Conservation (phyloP, 2,888 invertebrate genomes). For the Eretmocerus hayati region DNA sequence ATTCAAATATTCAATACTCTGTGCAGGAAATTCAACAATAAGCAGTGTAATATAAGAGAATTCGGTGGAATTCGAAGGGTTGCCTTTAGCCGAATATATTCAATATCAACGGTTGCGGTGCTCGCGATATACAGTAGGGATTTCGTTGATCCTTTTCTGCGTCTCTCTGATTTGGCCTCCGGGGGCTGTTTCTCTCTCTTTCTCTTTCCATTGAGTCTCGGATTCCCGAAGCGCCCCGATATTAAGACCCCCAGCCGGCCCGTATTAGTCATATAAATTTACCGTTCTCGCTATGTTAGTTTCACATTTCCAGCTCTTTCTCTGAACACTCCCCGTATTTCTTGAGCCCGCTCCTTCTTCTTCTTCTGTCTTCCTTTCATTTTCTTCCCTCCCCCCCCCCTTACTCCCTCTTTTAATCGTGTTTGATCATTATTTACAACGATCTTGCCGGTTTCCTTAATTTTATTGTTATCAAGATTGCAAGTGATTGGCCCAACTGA, state of each 20-base stretch:
- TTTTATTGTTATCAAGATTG: not conserved
- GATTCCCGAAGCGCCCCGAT: constrained; percentile 28
- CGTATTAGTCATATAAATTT: constrained; percentile 44
- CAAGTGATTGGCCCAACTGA: too few relatives aligned
- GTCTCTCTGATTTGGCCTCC: constrained; percentile 6
- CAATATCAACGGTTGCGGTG: too few relatives aligned
- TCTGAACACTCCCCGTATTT: too few relatives aligned
- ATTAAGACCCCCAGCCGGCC: constrained; percentile 38
- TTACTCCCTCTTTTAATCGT: constrained; percentile 14
- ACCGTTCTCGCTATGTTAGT: constrained; percentile 23
- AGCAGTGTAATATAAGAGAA: too few relatives aligned
- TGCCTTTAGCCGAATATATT: too few relatives aligned
- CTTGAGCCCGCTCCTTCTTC: too few relatives aligned
- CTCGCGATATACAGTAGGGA: too few relatives aligned
- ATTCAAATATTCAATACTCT: too few relatives aligned
- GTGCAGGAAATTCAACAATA: too few relatives aligned
- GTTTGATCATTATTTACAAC: constrained; percentile 23
- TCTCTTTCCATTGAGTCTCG: constrained; percentile 1
- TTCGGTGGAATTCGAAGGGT: too few relatives aligned
- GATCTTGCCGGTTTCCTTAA: constrained; percentile 13
- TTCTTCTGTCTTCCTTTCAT: not conserved
- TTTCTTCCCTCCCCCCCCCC: not conserved
- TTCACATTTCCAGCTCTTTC: constrained; percentile 14
- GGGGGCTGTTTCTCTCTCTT: constrained; percentile 1
- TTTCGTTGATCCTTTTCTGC: constrained; percentile 21